These are phyloP conservation scores for Orgyia antiqua DNA, from an alignment of 2,888 invertebrate genomes.

Conservation along the genomic window DNA sequence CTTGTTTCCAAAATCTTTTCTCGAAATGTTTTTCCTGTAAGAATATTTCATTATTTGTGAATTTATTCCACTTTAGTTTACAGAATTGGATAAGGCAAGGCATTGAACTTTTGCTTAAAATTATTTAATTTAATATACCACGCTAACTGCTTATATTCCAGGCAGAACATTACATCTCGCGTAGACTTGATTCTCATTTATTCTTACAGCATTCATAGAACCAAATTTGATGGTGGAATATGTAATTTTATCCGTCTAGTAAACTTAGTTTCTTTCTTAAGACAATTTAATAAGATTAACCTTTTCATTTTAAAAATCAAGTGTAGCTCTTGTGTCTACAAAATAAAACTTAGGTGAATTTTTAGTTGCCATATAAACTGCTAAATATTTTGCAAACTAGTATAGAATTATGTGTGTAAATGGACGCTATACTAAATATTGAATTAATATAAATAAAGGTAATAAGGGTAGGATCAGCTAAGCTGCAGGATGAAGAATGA, in stretches of 20 bases:
- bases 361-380: constrained; percentile 3
- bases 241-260: too few relatives aligned
- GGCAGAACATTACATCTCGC: too few relatives aligned
- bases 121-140: constrained; percentile 11
- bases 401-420: constrained; percentile 18
- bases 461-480: constrained; percentile 37
- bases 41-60: constrained; percentile 31
- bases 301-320: too few relatives aligned
- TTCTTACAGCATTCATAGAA: too few relatives aligned
- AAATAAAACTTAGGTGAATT: constrained; percentile 8
- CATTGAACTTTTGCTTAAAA: too few relatives aligned
- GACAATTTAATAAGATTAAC: too few relatives aligned
- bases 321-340: too few relatives aligned
- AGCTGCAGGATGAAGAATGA: constrained; percentile 65
- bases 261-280: too few relatives aligned
- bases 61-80: neutral
- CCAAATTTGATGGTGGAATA: too few relatives aligned
- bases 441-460: constrained; percentile 26
- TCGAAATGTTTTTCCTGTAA: constrained; percentile 87
- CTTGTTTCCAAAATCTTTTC: constrained; percentile 88
- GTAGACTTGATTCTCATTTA: too few relatives aligned
- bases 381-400: constrained; percentile 20
- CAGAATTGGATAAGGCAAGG: too few relatives aligned
- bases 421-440: constrained; percentile 12
- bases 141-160: too few relatives aligned